Conservation (phyloP, 2,888 invertebrate genomes). For the Cosmorhoe ocellata region DNA sequence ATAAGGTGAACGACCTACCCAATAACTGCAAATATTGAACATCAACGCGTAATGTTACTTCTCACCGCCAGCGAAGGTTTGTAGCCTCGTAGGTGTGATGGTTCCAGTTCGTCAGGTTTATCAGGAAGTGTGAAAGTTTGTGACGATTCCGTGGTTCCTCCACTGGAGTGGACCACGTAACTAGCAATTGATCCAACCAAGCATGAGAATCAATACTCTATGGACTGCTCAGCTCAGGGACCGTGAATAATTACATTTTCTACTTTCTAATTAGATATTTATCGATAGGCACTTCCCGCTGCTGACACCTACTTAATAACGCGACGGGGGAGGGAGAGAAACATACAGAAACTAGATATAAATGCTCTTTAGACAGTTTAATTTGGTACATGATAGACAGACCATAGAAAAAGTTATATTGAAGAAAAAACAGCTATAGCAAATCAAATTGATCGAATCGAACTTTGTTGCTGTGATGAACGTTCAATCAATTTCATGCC, state of each 20-base stretch:
- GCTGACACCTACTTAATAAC: conserved; percentile 41
- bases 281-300: conserved; percentile 40
- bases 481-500: conserved; percentile 16
- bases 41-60: conserved; percentile 29
- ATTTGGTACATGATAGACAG: conserved; percentile 11
- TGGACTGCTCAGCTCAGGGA: conserved; percentile 30
- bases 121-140: no score
- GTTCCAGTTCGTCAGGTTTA: not conserved
- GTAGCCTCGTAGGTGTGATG: not conserved
- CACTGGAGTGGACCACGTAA: conserved; percentile 6
- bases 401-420: not conserved
- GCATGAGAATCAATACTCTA: conserved; percentile 27
- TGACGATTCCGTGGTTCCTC: no score
- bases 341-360: conserved; percentile 15
- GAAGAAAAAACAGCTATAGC: not conserved
- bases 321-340: conserved; percentile 29
- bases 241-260: conserved; percentile 54
- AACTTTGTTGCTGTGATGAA: conserved; percentile 9
- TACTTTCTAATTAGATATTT: conserved; percentile 63
- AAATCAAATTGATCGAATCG: conserved; percentile 9
- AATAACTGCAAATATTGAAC: conserved; percentile 46
- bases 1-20: conserved; percentile 49
- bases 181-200: conserved; percentile 16
- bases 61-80: conserved; percentile 9
- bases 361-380: conserved; percentile 12